These are phyloP conservation scores for Carollia perspicillata DNA, from an alignment of 2,113 vertebrate genomes.

Conservation along the genomic window DNA sequence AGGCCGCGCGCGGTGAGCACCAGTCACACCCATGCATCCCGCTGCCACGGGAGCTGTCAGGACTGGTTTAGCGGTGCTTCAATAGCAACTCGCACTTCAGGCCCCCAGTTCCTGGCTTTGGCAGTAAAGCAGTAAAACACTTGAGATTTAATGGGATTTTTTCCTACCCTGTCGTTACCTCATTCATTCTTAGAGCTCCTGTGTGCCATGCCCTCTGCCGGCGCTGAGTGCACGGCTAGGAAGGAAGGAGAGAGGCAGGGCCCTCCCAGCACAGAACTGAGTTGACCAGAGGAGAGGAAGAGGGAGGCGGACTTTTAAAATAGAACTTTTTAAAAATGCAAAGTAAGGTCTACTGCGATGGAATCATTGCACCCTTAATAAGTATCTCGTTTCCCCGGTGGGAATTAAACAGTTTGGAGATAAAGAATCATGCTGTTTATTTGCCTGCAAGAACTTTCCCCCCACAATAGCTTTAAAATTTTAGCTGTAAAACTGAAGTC, in stretches of 20 bases:
- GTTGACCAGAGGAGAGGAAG: not conserved
- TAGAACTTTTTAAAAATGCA: not conserved
- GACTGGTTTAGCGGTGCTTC: not conserved
- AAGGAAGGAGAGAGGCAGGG: not conserved
- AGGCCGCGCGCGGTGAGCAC: not conserved
- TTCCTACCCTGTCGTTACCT: not conserved
- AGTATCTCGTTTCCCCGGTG: not conserved
- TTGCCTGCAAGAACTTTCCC: not conserved
- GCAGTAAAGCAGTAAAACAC: not conserved
- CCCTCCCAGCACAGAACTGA: not conserved
- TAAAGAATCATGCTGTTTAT: not conserved
- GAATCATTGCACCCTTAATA: not conserved
- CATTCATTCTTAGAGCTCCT: not conserved
- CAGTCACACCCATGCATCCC: not conserved
- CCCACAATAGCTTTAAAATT: not conserved
- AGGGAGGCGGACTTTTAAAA: not conserved
- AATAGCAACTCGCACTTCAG: not conserved
- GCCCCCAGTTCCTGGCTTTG: not conserved
- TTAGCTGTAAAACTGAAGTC: not conserved
- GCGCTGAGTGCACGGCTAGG: not conserved
- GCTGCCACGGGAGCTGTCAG: not conserved
- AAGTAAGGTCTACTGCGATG: not conserved
- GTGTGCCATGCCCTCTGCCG: not conserved
- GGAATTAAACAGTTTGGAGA: constrained; percentile 18
- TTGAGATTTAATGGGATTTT: not conserved